These are phyloP conservation scores for Parotia lawesii DNA, from an alignment of 2,113 vertebrate genomes.

Conservation along the genomic window DNA sequence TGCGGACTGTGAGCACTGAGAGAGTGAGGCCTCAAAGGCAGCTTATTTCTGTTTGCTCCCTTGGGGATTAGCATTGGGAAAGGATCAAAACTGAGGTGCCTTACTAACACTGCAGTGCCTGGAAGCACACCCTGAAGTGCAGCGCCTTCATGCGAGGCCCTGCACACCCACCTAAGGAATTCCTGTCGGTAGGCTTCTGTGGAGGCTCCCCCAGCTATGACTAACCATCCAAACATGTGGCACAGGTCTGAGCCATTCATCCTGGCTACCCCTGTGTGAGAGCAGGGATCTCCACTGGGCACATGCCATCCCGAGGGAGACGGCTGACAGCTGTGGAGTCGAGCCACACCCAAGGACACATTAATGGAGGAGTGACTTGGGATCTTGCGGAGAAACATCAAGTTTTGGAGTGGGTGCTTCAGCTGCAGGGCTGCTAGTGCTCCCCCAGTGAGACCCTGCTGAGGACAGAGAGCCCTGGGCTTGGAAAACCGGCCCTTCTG, in stretches of 20 bases:
- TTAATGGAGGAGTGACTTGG: not conserved
- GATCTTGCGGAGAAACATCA: not conserved
- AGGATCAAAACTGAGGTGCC: not conserved
- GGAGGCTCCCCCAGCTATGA: not conserved
- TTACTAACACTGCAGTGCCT: not conserved
- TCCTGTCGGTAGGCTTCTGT: not conserved
- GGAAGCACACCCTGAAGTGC: not conserved
- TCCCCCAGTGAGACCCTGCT: not conserved
- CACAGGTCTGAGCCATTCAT: not conserved
- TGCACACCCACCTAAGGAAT: not conserved
- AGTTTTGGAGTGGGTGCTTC: not conserved
- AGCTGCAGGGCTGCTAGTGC: not conserved
- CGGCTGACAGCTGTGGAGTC: not conserved
- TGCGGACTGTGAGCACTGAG: not conserved
- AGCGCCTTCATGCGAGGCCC: no score
- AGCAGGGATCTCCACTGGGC: not conserved
- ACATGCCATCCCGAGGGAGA: rapidly evolving
- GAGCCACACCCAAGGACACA: not conserved
- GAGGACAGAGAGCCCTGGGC: not conserved
- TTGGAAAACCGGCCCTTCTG: slow-evolving; percentile 9
- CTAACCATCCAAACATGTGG: not conserved
- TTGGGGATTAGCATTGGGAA: not conserved
- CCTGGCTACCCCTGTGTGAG: not conserved
- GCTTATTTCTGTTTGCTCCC: not conserved
- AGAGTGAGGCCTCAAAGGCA: not conserved